Base-by-base conservation (phyloP, 2,113 vertebrate species). In the Xyrauchen texanus region DNA sequence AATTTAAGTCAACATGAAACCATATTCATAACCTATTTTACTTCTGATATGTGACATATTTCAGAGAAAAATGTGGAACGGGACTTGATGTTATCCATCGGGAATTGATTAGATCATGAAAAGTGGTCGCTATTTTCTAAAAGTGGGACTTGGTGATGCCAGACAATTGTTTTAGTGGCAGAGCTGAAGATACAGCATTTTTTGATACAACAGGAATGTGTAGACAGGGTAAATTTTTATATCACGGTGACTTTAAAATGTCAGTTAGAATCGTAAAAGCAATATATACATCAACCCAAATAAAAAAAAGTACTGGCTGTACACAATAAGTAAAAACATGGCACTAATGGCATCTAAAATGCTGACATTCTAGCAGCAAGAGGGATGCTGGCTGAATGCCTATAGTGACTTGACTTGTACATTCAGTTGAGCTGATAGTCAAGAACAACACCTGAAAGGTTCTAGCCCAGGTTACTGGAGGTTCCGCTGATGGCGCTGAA, bases 401-500 rank as follows among this genome's bases (percentile, higher is more conserved):
- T 64, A 7, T 2, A 2, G 45, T 45, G 8, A 21, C 8, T n/a
- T 57, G 13, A 45, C 21, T 12, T 61, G 52, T 82, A 78, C 76
- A 82, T 82, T 82, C 57, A 58, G 57, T 74, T 11, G 42, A 6
- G 4, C 16, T 8, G 78, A 68, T 72, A 5, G 58, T 71, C 44
- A 69, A 42, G 34, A 47, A 9, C 3, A 61, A 66, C 73, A 49
- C 9, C 21, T 6, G 7, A 4, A 7, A 46, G 92, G 53, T 86
- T 92, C 77, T 92, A 97, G 49, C 87, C 89, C 85, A 94, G 88
- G 60, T 96, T 92, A 4, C 93, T 82, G 7, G 94, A 91, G 0
- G 93, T 99, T 67, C 97, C 97, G 0, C 97, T 99, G 91, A 99
- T 99, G 0, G 95, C 98, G 69, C 95, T 94, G 83, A 99, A 99